Base-by-base conservation (phyloP, 2,888 invertebrate genomes). In the Phaedon cochleariae region DNA sequence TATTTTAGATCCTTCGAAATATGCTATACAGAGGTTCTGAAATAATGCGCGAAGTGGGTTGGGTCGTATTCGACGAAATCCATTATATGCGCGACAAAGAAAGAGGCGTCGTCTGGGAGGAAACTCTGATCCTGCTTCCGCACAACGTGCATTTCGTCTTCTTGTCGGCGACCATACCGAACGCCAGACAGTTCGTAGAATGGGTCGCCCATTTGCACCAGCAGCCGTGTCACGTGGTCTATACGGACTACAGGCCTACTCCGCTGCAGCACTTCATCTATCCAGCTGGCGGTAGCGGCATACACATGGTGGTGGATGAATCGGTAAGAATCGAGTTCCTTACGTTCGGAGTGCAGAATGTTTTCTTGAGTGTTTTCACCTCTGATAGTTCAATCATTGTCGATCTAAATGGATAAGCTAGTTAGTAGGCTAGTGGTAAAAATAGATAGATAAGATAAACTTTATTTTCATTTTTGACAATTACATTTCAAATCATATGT, bases 1-100 rank as follows among this genome's bases (percentile, higher is more conserved):
- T 65, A 55, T 71, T 68, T 29, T 62, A 93, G 92, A 99, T 99
- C 88, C 85, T 99, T 68, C 88, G 99, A 69, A 97, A 97, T 78
- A 99, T 99, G 99, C 85, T 99, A 63, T 99, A 99, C 81, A 87
- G 98, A 80, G 99, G 99, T 54, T 97, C 97, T 41, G 98, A 99
- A 87, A 92, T 99, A 20, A 98, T 98, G 94, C 88, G 98, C 65
- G 99, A 99, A 88, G 98, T 99, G 0, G 98, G 98, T 55, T 99
- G 99, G 99, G 99, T 99, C 1, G 88, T 99, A 59, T 99, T 99
- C 85, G 99, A 99, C 82, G 99, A 99, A 85, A 99, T 99, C 77
- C 99, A 99, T 85, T 99, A 99, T 82, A 99, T 99, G 99, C 90
- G 99, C 77, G 98, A 99, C 82, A 98, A 98, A 85, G 98, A 99